A percentile compares a stretch with the other conserved stretches of the same genome.
Evolutionary conservation across 2,888 invertebrate species (phyloP).

Genomic region (Rhorus exstirpatorius): DNA sequence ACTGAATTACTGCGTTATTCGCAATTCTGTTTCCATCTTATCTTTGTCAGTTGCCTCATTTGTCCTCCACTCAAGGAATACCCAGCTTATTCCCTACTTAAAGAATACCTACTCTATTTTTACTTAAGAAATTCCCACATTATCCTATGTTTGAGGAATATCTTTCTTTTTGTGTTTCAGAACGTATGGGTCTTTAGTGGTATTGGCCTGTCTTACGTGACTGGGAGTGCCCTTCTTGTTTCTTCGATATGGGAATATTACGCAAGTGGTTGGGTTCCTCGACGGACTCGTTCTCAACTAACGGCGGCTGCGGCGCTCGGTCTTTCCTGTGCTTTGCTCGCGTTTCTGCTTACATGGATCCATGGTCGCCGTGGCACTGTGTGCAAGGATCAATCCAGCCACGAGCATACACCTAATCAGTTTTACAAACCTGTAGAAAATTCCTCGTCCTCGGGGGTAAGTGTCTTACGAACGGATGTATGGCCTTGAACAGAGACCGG

Average conservation of each 20-base stretch:
- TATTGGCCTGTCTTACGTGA: constrained; percentile 91
- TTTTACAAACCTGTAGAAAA: constrained; percentile 85
- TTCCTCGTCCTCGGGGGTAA: constrained; percentile 84
- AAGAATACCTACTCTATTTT: too few species aligned
- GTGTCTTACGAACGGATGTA: too few species aligned
- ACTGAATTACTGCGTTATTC: too few species aligned
- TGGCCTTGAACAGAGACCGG: too few species aligned
- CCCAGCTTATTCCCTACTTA: too few species aligned
- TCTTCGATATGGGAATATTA: constrained; percentile 90
- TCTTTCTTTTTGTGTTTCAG: constrained; percentile 83
- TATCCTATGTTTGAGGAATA: neutral
- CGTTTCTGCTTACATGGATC: constrained; percentile 83
- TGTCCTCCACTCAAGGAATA: too few species aligned
- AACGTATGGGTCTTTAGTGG: constrained; percentile 92
- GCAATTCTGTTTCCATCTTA: too few species aligned
- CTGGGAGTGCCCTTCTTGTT: constrained; percentile 90
- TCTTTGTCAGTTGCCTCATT: too few species aligned
- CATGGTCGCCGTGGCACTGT: constrained; percentile 79
- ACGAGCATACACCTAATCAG: constrained; percentile 81
- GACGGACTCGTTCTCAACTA: constrained; percentile 91
- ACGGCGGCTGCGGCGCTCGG: constrained; percentile 83
- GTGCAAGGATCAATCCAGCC: constrained; percentile 78
- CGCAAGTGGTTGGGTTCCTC: constrained; percentile 90
- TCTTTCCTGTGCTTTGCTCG: constrained; percentile 83
- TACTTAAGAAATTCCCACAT: neutral